Base-by-base conservation (phyloP, 2,888 invertebrate species). In the Eudasyphora cyanicolor region DNA sequence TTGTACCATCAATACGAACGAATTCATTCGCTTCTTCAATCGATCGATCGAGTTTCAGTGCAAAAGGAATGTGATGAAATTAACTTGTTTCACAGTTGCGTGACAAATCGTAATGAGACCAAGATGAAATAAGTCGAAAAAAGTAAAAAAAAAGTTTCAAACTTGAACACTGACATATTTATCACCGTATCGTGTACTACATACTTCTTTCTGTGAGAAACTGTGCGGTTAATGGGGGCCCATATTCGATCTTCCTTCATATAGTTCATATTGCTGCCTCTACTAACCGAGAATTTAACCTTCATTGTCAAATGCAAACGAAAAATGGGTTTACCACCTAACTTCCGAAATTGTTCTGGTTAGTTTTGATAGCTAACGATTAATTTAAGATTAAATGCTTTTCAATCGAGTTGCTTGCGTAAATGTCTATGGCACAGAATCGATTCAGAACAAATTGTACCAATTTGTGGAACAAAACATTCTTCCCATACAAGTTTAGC, bases 1-100 rank as follows among this genome's bases (percentile, higher is more conserved):
- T 42, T 67, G 24, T 24, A 42, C 42, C 67, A 42, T 42, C 64
- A 21, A 38, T 38, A 38, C 14, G 45, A 45, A 8, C 45, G 45
- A 8, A 45, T n/a, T n/a, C 60, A 21, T 67, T 24, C 14, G 24
- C 21, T 21, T 8, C 3, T 38, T 12, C 17, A 7, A 38, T 64
- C 21, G 14, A 0, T 42, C 67, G 67, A 38, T 67, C 60, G 60
- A 60, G 27, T 32, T 45, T 5, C 45, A 27, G 4, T 21, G 67
- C 67, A 42, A 67, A 67, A 42, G 67, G 67, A 67, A 67, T 42
- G 67, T 38, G 42, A 24, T 42, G 67, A 67, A 38, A 67, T 38
- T 35, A 67, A 67, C 67, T 67, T 67, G 67, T 67, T 67, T 67
- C 21, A 14, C 67, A 21, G 38, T 21, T 38, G 24, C 67, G 67